Conservation (phyloP, 2,113 vertebrate genomes). For the Tragelaphus strepsiceros region DNA sequence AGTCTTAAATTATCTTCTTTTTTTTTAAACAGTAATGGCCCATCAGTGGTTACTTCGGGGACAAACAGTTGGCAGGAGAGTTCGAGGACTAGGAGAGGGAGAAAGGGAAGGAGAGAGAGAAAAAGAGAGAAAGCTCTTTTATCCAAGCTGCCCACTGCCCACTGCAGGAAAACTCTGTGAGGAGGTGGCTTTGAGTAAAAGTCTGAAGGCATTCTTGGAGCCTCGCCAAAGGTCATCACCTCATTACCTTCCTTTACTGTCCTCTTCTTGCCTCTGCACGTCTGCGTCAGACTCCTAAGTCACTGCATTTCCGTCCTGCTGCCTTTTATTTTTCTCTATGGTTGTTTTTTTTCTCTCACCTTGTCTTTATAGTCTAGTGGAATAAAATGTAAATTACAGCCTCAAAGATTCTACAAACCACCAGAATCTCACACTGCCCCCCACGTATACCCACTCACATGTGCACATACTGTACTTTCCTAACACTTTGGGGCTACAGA, state of each 20-base stretch:
- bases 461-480: not conserved
- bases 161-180: not conserved
- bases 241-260: not conserved
- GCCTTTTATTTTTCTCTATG: not conserved
- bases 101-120: not conserved
- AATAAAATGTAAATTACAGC: not conserved
- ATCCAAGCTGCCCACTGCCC: not conserved
- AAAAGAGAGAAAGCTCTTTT: not conserved
- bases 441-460: not conserved
- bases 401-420: not conserved
- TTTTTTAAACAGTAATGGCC: not conserved
- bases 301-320: not conserved
- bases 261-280: not conserved
- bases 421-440: not conserved
- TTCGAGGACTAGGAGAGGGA: not conserved
- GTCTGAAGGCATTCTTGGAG: not conserved
- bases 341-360: constrained; percentile 4
- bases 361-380: not conserved
- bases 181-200: not conserved
- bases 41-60: not conserved
- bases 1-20: not conserved
- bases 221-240: not conserved
- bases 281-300: not conserved
- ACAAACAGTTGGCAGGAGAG: not conserved
- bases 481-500: not conserved